Evolutionary conservation across 2,797 vertebrate genomes (phyloP).

Genomic region (Sebastes ruberrimus): DNA sequence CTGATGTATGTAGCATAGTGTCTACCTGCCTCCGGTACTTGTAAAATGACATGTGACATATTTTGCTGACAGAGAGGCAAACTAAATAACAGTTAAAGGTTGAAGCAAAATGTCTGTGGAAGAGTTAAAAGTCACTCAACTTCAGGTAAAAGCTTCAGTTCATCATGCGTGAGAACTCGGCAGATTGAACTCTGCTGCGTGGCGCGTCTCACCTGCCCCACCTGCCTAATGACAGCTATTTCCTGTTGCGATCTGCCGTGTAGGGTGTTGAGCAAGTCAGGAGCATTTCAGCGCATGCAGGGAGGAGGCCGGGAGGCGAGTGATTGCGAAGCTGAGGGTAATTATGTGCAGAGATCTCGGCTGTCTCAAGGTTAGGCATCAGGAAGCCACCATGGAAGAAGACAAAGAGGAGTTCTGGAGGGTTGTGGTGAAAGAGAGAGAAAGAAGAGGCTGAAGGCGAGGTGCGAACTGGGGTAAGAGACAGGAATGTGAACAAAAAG

Average conservation of each 20-base stretch:
- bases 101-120: not conserved
- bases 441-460: no score
- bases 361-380: conserved; percentile 13
- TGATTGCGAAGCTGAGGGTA: conserved; percentile 30
- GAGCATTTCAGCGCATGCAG: conserved; percentile 2
- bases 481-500: no score
- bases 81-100: not conserved
- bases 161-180: not conserved
- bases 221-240: conserved; percentile 32
- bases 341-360: conserved; percentile 11
- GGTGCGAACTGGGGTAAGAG: no score
- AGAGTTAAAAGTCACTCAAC: not conserved
- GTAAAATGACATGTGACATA: not conserved
- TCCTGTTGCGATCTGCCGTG: not conserved
- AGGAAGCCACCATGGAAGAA: not conserved
- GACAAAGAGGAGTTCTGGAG: not conserved
- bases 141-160: not conserved
- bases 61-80: not conserved
- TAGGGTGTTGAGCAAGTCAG: not conserved
- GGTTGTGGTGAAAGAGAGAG: not conserved
- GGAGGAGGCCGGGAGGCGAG: conserved; percentile 3
- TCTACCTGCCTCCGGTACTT: not conserved
- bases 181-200: conserved; percentile 2
- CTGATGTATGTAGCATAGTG: not conserved
- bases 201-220: not conserved